Evolutionary conservation across 2,797 vertebrate species (phyloP).

Genomic region (Yasuhikotakia modesta): DNA sequence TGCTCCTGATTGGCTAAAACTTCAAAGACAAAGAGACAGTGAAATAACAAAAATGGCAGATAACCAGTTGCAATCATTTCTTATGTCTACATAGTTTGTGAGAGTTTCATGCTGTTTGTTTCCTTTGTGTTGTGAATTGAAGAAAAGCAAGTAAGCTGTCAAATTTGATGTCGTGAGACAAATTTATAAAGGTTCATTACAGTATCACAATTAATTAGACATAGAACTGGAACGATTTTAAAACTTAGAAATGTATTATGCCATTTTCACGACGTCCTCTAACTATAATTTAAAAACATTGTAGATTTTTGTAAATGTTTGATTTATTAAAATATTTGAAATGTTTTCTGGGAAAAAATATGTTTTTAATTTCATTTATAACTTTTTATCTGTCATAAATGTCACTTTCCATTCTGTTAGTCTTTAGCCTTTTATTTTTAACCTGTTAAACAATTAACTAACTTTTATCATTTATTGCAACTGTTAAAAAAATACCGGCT

Average conservation of each 20-base stretch:
- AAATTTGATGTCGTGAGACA: no score
- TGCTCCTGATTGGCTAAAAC: conserved; percentile 85
- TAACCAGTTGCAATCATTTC: conserved; percentile 65
- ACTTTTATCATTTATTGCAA: no score
- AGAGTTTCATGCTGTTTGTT: conserved; percentile 26
- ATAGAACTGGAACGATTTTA: no score
- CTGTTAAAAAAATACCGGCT: no score
- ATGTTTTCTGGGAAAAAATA: no score
- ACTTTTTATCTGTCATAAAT: no score
- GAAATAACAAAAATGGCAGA: conserved; percentile 87
- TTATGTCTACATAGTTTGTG: conserved; percentile 39
- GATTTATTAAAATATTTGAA: no score
- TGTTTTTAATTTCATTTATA: no score
- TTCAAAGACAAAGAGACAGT: conserved; percentile 84
- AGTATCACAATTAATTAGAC: neutral
- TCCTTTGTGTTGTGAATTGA: conserved; percentile 13
- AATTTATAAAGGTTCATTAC: neutral
- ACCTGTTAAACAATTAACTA: no score
- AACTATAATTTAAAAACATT: neutral
- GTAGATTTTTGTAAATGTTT: no score
- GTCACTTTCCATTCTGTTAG: neutral
- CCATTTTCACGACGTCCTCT: neutral
- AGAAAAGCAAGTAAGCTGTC: conserved; percentile 22
- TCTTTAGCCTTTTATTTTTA: neutral
- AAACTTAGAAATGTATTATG: no score